Evolutionary conservation across 2,797 vertebrate species (phyloP).

Genomic region (Falco biarmicus): DNA sequence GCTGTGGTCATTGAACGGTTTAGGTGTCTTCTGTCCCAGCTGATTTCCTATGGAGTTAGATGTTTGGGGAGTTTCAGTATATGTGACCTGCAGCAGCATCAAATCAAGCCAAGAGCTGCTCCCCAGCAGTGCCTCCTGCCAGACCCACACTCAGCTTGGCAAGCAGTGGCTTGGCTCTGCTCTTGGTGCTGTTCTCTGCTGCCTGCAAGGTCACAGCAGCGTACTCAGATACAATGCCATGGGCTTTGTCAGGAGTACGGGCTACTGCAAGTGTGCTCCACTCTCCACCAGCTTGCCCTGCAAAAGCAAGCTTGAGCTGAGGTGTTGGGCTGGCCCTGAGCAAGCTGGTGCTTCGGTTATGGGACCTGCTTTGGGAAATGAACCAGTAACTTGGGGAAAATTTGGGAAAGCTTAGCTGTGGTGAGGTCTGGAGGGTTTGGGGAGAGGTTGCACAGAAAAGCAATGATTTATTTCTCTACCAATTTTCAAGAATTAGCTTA

Average conservation of each 20-base stretch:
- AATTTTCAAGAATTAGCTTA: neutral
- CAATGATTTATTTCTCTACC: neutral
- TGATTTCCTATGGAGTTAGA: neutral
- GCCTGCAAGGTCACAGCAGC: neutral
- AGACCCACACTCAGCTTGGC: neutral
- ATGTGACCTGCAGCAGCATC: neutral
- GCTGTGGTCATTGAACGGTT: neutral
- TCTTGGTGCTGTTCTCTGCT: neutral
- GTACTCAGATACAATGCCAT: fast-evolving
- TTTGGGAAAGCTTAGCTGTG: neutral
- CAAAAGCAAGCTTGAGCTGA: neutral
- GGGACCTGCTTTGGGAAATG: neutral
- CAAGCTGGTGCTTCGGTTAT: neutral
- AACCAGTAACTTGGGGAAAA: neutral
- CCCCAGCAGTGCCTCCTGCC: neutral
- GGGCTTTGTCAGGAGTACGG: neutral
- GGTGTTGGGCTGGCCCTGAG: neutral
- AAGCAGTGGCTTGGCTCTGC: neutral
- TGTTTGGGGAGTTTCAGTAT: neutral
- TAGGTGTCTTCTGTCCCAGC: neutral
- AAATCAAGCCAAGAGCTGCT: neutral
- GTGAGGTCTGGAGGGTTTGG: neutral
- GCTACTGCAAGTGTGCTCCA: neutral
- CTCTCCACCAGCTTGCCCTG: neutral
- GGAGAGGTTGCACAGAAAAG: neutral